phyloP scores from a whole-genome alignment of 2,797 vertebrate species.

The Tapera naevia region DNA sequence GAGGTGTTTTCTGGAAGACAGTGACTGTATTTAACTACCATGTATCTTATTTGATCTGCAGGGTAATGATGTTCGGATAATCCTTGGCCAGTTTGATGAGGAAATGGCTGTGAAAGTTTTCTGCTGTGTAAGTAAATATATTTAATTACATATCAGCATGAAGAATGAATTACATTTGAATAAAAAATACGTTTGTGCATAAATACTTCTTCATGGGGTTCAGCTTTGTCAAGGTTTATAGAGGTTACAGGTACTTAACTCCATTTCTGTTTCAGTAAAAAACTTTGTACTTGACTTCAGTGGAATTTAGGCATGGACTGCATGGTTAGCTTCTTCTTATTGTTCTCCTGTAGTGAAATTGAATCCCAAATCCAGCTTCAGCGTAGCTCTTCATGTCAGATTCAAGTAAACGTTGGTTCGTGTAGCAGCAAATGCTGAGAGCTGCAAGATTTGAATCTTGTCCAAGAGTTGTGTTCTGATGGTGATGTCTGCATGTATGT shows the following conservation, averaged over 20 bases:
- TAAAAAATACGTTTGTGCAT: not conserved
- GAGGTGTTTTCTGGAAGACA: not conserved
- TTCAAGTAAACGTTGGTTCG: not conserved
- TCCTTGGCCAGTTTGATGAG: constrained; percentile 98
- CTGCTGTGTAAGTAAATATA: constrained; percentile 91
- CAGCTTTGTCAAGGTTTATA: not conserved
- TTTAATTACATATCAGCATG: not conserved
- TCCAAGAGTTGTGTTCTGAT: not conserved
- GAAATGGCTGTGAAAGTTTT: constrained; percentile 97
- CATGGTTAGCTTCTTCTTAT: not conserved
- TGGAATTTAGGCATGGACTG: not conserved
- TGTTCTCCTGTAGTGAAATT: not conserved
- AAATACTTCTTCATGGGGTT: not conserved
- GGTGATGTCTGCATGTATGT: not conserved
- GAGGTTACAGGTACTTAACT: not conserved
- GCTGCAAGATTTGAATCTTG: not conserved
- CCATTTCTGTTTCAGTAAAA: not conserved
- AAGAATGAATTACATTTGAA: not conserved
- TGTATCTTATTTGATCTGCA: constrained; percentile 66
- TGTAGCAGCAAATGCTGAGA: not conserved
- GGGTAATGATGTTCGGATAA: constrained; percentile 98
- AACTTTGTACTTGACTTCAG: not conserved
- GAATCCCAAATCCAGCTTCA: not conserved
- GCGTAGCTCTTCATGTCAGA: not conserved
- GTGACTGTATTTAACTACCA: not conserved